These are phyloP conservation scores for Drosophila quadrilineata DNA, from an alignment of 1,140 invertebrate species.

Conservation along the genomic window DNA sequence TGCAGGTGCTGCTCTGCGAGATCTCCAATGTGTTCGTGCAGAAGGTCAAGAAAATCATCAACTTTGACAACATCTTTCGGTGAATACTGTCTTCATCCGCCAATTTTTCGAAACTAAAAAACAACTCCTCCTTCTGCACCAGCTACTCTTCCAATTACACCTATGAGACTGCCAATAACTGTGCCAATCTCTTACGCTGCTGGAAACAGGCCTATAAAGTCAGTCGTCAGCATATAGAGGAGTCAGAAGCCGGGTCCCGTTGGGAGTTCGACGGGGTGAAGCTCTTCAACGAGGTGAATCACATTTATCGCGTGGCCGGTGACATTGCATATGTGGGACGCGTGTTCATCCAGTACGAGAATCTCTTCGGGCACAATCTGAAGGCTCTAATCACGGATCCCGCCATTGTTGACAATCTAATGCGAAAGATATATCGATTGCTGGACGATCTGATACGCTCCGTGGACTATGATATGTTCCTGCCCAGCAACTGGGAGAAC, in stretches of 20 bases:
- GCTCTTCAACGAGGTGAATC: conserved; percentile 92
- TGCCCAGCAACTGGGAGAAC: conserved; percentile 87
- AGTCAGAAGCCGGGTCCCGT: conserved; percentile 89
- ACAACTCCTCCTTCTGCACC: no score
- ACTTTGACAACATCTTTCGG: conserved; percentile 88
- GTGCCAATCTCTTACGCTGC: conserved; percentile 86
- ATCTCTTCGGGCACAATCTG: conserved; percentile 92
- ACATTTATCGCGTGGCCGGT: conserved; percentile 89
- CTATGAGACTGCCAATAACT: conserved; percentile 83
- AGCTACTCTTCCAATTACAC: conserved; percentile 84
- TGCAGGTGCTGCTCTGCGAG: conserved; percentile 89
- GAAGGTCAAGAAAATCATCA: conserved; percentile 88
- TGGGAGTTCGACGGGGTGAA: conserved; percentile 94
- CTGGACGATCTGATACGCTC: conserved; percentile 88
- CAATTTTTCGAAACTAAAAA: no score
- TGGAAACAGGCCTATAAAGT: conserved; percentile 90
- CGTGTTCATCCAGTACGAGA: conserved; percentile 92
- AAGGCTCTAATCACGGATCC: conserved; percentile 93
- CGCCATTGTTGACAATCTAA: conserved; percentile 90
- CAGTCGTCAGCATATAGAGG: conserved; percentile 90
- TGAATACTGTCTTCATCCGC: conserved; percentile 81
- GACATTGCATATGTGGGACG: conserved; percentile 89
- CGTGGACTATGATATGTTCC: conserved; percentile 91
- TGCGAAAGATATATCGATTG: conserved; percentile 83
- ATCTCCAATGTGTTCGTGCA: conserved; percentile 91